Evolutionary conservation across 2,888 invertebrate species (phyloP).

Genomic region (Digitonthophagus gazella): DNA sequence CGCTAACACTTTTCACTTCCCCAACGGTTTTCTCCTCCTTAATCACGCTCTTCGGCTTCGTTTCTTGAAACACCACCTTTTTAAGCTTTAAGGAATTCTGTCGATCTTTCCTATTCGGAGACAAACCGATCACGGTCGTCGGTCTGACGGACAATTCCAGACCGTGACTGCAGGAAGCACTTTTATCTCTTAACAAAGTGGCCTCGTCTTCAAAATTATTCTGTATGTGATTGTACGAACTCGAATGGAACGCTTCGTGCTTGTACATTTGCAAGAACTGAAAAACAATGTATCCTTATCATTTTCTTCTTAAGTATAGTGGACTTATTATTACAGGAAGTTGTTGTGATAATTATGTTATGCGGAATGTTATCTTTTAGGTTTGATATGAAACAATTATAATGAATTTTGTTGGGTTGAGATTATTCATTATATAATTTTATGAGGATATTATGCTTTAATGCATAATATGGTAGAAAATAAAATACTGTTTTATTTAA

Average conservation of each 20-base stretch:
- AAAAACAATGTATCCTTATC: slow-evolving; percentile 10
- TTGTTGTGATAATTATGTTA: background rate
- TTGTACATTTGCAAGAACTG: slow-evolving; percentile 28
- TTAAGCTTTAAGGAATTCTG: slow-evolving; percentile 39
- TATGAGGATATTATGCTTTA: too few species aligned
- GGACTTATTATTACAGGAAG: background rate
- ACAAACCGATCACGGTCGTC: slow-evolving; percentile 55
- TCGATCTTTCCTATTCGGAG: slow-evolving; percentile 33
- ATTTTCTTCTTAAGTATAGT: background rate
- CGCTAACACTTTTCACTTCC: slow-evolving; percentile 48
- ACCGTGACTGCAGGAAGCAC: slow-evolving; percentile 74
- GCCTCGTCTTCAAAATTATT: slow-evolving; percentile 50
- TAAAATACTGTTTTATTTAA: too few species aligned
- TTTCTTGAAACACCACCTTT: slow-evolving; percentile 46
- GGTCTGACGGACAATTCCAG: slow-evolving; percentile 68
- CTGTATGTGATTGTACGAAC: slow-evolving; percentile 40
- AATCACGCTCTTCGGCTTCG: slow-evolving; percentile 15
- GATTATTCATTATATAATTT: background rate
- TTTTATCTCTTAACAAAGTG: slow-evolving; percentile 69
- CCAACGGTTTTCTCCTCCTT: slow-evolving; percentile 26
- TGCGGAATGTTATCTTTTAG: background rate
- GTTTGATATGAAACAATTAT: background rate
- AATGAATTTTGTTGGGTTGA: background rate
- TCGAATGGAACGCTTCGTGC: slow-evolving; percentile 31
- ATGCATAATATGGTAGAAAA: too few species aligned